Evolutionary conservation across 2,888 invertebrate species (phyloP).

Genomic region (Digitonthophagus gazella): DNA sequence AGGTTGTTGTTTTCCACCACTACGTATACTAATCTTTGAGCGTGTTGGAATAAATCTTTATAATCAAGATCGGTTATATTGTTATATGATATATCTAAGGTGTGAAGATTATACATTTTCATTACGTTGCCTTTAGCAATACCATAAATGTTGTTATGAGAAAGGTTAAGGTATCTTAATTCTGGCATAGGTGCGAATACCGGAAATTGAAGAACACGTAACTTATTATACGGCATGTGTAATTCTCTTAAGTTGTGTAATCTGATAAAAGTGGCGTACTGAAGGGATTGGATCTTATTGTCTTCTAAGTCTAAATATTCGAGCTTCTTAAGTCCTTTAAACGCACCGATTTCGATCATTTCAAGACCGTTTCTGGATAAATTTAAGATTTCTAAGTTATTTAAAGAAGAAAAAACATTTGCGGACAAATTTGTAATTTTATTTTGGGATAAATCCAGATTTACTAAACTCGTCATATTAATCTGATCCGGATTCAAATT

Average conservation of each 20-base stretch:
- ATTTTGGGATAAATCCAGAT: constrained; percentile 42
- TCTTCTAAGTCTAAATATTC: constrained; percentile 43
- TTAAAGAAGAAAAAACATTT: constrained; percentile 36
- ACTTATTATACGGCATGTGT: constrained; percentile 41
- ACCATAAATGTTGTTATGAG: constrained; percentile 40
- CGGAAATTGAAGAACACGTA: constrained; percentile 41
- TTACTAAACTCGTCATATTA: constrained; percentile 38
- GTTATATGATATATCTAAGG: constrained; percentile 46
- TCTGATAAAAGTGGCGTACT: constrained; percentile 37
- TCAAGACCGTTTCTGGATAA: constrained; percentile 41
- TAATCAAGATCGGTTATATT: constrained; percentile 45
- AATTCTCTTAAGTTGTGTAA: constrained; percentile 40
- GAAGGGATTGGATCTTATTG: constrained; percentile 40
- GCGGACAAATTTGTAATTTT: constrained; percentile 34
- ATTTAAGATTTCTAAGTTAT: constrained; percentile 37
- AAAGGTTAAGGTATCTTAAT: constrained; percentile 42
- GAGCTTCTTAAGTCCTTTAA: constrained; percentile 40
- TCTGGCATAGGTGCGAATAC: constrained; percentile 44
- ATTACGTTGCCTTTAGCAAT: constrained; percentile 44
- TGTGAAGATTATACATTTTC: constrained; percentile 42
- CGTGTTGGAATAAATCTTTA: constrained; percentile 40
- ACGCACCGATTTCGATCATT: constrained; percentile 36
- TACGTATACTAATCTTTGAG: constrained; percentile 43
- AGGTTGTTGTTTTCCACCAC: constrained; percentile 42
- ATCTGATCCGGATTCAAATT: constrained; percentile 39